These are phyloP conservation scores for Scaptomyza graminum DNA, from an alignment of 1,140 invertebrate species.

Conservation along the genomic window DNA sequence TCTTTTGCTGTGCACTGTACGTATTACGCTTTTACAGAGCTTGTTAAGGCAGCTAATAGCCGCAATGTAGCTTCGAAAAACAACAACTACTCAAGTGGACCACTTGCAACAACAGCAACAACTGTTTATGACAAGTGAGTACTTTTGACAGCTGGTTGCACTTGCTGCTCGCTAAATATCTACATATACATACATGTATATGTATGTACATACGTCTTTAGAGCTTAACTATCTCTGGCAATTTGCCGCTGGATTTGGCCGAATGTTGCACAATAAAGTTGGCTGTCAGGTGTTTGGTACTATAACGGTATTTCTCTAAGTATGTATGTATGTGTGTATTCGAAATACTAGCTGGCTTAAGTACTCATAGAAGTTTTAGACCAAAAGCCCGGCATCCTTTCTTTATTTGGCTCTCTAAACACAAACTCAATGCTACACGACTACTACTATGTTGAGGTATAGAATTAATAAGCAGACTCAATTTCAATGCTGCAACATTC, in stretches of 20 bases:
- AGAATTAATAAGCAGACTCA: too few species aligned
- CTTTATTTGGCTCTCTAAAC: slow-evolving; percentile 20
- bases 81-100: neutral
- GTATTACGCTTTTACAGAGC: slow-evolving; percentile 70
- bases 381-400: neutral
- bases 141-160: slow-evolving; percentile 76
- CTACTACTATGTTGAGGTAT: neutral
- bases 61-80: slow-evolving; percentile 1
- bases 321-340: neutral
- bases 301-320: neutral
- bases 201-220: neutral
- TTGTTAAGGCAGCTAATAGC: slow-evolving; percentile 46
- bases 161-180: slow-evolving; percentile 24
- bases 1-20: slow-evolving; percentile 42
- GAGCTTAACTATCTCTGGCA: slow-evolving; percentile 11
- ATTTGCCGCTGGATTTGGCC: slow-evolving; percentile 6
- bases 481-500: neutral
- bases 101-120: neutral
- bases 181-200: too few species aligned
- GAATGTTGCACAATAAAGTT: slow-evolving; percentile 43
- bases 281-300: slow-evolving; percentile 14
- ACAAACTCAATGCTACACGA: slow-evolving; percentile 1
- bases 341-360: too few species aligned
- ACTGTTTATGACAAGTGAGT: slow-evolving; percentile 58
- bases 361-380: too few species aligned